Base-by-base conservation (phyloP, 1,140 invertebrate species). In the Pogonognathellus flavescens region DNA sequence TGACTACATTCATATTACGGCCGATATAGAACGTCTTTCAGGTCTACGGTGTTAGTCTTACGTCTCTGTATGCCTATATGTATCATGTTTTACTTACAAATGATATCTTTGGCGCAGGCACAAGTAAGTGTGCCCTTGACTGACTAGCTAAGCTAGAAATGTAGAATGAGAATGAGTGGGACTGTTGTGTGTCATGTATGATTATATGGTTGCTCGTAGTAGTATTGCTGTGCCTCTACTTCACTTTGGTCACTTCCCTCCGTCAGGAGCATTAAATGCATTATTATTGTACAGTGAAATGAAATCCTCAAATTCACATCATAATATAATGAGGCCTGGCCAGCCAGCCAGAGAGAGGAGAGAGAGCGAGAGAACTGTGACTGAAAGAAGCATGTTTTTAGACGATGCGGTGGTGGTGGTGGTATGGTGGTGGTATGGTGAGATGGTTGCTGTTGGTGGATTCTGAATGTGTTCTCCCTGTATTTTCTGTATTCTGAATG, bases 101-200 rank as follows among this genome's bases (percentile, higher is more conserved):
- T 66, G 62, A 66, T 66, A 66, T 66, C 62, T 20, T 20, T 25
- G 25, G 70, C 70, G 25, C 70, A 76, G 53, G 70, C 70, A 76
- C 70, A 76, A 76, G 70, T 76, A 76, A 76, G 70, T 76, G 70
- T 76, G 70, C 70, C 70, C 70, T 76, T 76, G 70, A 57, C 70
- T 76, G 49, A 50, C 41, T 31, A 76, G 70, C 41, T 50, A 41
- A 49, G 25, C 70, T 76, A 14, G 66, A 10, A n/a, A 20, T 70
- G 66, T 41, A 70, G 60, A 20, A 18, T 70, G 62, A 57, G 53
- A 57, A 57, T 57, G 53, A 41, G 31, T 41, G 31, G 31, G 31
- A 41, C 31, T 41, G 31, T 41, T 66, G 25, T 22, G 60, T 66
- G 62, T 66, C 25, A 31, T 66, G 20, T 66, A 9, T 66, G 11